Evolutionary conservation across 2,113 vertebrate species (phyloP), one percentile per base, ranked within the genome.

Genomic region (Pachyramphus minor): DNA sequence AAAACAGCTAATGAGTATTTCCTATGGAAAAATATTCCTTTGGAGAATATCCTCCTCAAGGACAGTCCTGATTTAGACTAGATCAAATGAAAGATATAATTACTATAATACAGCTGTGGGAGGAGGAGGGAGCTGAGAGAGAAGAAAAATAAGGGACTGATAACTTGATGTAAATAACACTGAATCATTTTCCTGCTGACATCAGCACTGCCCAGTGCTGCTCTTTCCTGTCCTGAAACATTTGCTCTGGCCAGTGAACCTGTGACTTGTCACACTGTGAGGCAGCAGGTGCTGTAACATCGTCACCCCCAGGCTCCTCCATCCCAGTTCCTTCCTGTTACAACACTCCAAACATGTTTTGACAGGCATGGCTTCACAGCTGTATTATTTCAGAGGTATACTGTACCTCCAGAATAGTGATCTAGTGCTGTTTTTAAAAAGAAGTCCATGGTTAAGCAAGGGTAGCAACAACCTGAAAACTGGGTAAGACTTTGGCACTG

Each of bases 41-140:
- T 69, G 50, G 85, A 92, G 55, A 93, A 66, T 41, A 88, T 69
- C 30, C 31, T 87, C 47, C 47, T 88, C 68, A 90, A 88, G 67
- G 66, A 89, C 78, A 76, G 72, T 37, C 72, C 63, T 80, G 37
- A 93, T 85, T 90, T 80, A 93, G 82, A 86, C 33, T 45, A 92
- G 82, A 94, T 84, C 55, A 83, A 80, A 77, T 73, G 82, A 93
- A 79, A 96, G 44, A 83, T 55, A 33, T 37, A 90, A 93, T 86
- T 83, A 83, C 55, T 66, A 28, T 37, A 80, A 85, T 50, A 60
- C 18, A 84, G 50, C 73, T 44, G 55, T 16, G 22, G 30, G 21
- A 14, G 19, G 25, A 24, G 33, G 37, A 84, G 12, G 15, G 8
- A 15, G 47, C 0, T 2, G 50, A 75, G 14, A 81, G 30, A 87